Conservation (phyloP, 2,113 vertebrate genomes). For the Chaenogobius annularis region DNA sequence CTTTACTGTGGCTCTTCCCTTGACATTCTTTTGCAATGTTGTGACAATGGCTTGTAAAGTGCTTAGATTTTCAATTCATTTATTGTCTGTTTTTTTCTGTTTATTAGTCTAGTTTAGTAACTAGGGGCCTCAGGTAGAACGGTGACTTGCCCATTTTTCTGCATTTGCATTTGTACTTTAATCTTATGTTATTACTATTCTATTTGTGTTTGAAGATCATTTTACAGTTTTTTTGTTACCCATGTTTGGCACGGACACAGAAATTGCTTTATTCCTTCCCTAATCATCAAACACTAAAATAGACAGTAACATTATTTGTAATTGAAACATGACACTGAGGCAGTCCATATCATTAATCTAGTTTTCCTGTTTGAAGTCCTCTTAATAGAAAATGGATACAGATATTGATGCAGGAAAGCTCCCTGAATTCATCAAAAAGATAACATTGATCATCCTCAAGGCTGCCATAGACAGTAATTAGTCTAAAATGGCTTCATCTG, state of each 20-base stretch:
- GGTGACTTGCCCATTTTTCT: neutral
- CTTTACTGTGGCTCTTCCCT: constrained; percentile 21
- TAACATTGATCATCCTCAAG: neutral
- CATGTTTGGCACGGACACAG: neutral
- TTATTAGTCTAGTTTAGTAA: neutral
- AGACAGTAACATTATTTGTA: neutral
- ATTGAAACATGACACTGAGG: neutral
- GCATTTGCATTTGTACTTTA: neutral
- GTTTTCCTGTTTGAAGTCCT: constrained; percentile 1
- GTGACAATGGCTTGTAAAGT: constrained; percentile 1
- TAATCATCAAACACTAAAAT: neutral
- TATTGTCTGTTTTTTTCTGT: neutral
- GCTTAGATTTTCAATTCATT: neutral
- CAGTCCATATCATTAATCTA: neutral
- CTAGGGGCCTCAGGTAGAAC: neutral
- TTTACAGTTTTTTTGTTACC: neutral
- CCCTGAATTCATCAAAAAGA: constrained; percentile 2
- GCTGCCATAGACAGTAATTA: neutral
- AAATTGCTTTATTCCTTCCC: neutral
- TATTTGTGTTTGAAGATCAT: neutral
- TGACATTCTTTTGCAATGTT: constrained; percentile 23
- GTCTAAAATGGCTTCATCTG: neutral
- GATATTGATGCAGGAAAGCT: constrained; percentile 2
- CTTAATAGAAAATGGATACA: constrained; percentile 4
- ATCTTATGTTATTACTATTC: neutral